Evolutionary conservation across 2,888 invertebrate species (phyloP).

Genomic region (Idaea straminata): DNA sequence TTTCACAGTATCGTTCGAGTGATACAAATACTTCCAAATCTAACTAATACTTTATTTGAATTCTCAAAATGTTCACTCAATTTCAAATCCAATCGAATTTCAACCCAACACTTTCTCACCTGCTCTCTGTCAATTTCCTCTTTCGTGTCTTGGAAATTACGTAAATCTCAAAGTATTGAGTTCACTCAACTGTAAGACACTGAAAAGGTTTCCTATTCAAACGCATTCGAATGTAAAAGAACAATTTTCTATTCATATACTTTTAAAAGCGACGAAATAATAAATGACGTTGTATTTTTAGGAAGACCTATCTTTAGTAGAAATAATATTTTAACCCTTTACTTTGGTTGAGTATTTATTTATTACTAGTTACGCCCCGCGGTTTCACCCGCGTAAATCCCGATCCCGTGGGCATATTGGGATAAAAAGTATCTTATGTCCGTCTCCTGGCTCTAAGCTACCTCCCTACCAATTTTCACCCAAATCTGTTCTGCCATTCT

Average conservation of each 20-base stretch:
- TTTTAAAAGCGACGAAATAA: background rate
- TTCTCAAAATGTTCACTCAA: background rate
- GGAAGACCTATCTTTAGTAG: background rate
- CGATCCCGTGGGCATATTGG: no score
- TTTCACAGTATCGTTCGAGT: no score
- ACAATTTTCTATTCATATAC: background rate
- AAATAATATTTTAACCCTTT: no score
- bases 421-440: no score
- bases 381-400: no score
- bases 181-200: background rate
- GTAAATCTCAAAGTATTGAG: background rate
- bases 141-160: background rate
- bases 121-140: background rate
- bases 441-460: no score
- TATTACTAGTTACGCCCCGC: no score
- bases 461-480: no score
- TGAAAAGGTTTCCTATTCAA: conserved; percentile 4
- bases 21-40: background rate
- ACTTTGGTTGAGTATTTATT: no score
- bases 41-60: background rate
- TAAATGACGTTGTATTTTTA: background rate
- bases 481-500: no score
- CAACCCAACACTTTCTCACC: background rate
- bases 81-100: background rate
- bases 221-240: background rate